Base-by-base conservation (phyloP, 2,888 invertebrate genomes). In the Drosophila koepferae region DNA sequence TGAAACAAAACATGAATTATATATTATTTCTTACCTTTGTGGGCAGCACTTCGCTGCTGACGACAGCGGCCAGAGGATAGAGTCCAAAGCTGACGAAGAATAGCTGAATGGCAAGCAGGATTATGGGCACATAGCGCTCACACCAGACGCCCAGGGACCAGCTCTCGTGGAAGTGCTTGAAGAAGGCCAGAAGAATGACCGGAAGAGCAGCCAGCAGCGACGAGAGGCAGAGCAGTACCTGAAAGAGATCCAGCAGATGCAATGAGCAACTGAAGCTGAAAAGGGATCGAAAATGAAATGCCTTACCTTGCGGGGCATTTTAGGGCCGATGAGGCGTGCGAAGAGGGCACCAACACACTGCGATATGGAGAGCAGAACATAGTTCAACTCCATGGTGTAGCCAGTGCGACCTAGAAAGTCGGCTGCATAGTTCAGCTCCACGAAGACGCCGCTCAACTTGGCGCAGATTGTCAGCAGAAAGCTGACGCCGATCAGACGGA, bases 381-480 rank as follows among this genome's bases (percentile, higher is more conserved):
- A 86, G 3, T 86, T 82, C 28, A 75, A 43, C 38, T 90, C 79
- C 12, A 74, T 75, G 74, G 75, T 34, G 49, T 74, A 66, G 40
- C 81, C 67, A 6, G 70, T 66, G 73, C 76, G 68, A 0, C 77
- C 88, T 3, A 54, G 64, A 6, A 75, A 92, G 69, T 73, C 86
- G 1, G 84, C 76, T 0, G 88, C 89, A 70, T 91, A 92, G 59
- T 88, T 91, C 0, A 92, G 63, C 49, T 93, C 88, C 4, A 91
- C 81, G 48, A 90, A 91, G 4, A 87, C 77, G 6, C 92, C 93
- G 58, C 89, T 90, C 43, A 91, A 54, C 66, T 93, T 92, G 41
- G 90, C 89, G 4, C 89, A 84, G 2, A 85, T 74, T 10, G 90
- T 80, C 0, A 93, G 72, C 9, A 91, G 71, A 7, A 91, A 63